These are phyloP conservation scores for Ascaphus truei DNA, from an alignment of 2,113 vertebrate species.

Conservation along the genomic window DNA sequence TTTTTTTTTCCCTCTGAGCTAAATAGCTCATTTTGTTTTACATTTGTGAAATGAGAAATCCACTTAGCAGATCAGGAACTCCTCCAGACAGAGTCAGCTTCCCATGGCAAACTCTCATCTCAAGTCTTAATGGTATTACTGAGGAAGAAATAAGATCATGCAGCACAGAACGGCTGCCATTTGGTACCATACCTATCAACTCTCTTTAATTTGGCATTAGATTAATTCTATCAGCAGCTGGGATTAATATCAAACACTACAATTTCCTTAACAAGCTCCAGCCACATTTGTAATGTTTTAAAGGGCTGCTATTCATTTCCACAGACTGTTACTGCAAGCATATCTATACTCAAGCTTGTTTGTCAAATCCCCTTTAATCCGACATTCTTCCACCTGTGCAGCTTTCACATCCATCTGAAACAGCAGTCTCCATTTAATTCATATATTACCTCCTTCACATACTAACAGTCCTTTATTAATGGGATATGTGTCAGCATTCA, in stretches of 20 bases:
- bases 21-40: slow-evolving; percentile 2
- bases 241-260: not conserved
- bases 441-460: too few relatives aligned
- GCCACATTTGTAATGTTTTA: not conserved
- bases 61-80: slow-evolving; percentile 27
- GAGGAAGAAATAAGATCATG: not conserved
- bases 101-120: slow-evolving; percentile 11
- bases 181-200: slow-evolving; percentile 6
- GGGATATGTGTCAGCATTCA: too few relatives aligned
- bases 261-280: not conserved
- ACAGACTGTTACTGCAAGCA: too few relatives aligned
- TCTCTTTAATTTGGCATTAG: slow-evolving; percentile 9
- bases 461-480: too few relatives aligned
- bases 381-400: too few relatives aligned
- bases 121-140: slow-evolving; percentile 19
- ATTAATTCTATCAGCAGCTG: not conserved
- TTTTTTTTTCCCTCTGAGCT: slow-evolving; percentile 17
- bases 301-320: not conserved
- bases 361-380: too few relatives aligned
- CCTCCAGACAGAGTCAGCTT: slow-evolving; percentile 1
- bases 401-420: too few relatives aligned
- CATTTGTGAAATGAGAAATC: slow-evolving; percentile 15
- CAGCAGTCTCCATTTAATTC: too few relatives aligned
- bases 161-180: not conserved
- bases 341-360: too few relatives aligned